Base-by-base conservation (phyloP, 2,797 vertebrate genomes). In the Enteromius afrohamiltoni region DNA sequence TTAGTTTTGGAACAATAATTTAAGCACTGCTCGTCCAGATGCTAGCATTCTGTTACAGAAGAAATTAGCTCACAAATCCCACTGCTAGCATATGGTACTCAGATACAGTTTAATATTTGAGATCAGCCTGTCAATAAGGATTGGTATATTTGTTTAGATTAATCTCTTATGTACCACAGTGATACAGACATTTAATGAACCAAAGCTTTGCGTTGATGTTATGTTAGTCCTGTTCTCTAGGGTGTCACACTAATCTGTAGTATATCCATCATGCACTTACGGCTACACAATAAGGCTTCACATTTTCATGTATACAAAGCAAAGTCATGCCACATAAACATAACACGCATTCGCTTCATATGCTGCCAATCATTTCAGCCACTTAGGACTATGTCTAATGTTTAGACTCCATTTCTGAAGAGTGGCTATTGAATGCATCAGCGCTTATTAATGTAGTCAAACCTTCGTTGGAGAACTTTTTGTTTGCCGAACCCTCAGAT, bases 261-360 rank as follows among this genome's bases (percentile, higher is more conserved):
- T 83, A 89, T 89, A 86, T 88, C 86, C 86, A 80, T 71, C 3
- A 29, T 88, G 86, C 78, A 86, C 75, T 84, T 81, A 79, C 80
- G 83, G 89, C 89, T 89, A 49, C 6, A 88, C 87, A 90, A 90
- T 91, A 88, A 88, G 88, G 89, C 88, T 89, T 91, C 86, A 90
- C 88, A 86, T 88, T 90, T 90, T 89, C 90, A 82, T 91, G 89
- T 91, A 91, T 91, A 89, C 90, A 92, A 92, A 93, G 88, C 92
- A 92, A 93, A 91, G 90, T 92, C 91, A 88, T 83, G 89, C 91
- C 92, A 90, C 92, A 91, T 89, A 82, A 85, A 83, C 87, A 87
- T 87, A 77, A 86, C 88, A 83, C 88, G 91, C 92, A 91, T 93
- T 91, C 90, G 90, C 79, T 92, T 87, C 31, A 17, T 9, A 21